Conservation (phyloP, 1,140 invertebrate genomes). For the Dreissena rostriformis region DNA sequence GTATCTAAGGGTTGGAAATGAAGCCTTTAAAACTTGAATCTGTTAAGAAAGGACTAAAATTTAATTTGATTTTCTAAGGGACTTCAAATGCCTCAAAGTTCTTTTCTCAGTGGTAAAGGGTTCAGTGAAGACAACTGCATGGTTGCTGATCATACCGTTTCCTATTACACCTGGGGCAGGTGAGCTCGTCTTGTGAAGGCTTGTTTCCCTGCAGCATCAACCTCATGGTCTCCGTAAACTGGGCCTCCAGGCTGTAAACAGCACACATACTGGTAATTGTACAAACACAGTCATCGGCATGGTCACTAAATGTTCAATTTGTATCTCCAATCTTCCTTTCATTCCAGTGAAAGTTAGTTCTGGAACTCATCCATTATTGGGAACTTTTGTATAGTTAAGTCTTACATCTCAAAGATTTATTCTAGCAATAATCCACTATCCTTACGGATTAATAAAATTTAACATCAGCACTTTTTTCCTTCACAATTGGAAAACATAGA, state of each 20-base stretch:
- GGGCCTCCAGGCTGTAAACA: slow-evolving; percentile 71
- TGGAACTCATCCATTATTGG: background rate
- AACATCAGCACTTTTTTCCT: too few relatives aligned
- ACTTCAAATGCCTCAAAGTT: too few relatives aligned
- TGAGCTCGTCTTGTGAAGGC: slow-evolving; percentile 71
- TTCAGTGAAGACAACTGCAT: background rate
- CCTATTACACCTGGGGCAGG: slow-evolving; percentile 78
- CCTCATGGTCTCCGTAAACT: slow-evolving; percentile 79
- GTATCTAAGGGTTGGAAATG: too few relatives aligned
- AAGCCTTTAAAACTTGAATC: too few relatives aligned
- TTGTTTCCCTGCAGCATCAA: slow-evolving; percentile 76
- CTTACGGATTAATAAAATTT: too few relatives aligned
- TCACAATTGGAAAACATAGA: too few relatives aligned
- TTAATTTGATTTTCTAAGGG: too few relatives aligned
- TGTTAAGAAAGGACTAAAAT: too few relatives aligned
- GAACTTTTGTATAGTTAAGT: too few relatives aligned
- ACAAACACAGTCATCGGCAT: background rate
- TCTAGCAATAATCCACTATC: too few relatives aligned
- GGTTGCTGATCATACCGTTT: slow-evolving; percentile 69
- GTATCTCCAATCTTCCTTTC: background rate
- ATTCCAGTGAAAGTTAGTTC: background rate
- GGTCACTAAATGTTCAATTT: background rate
- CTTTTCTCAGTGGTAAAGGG: too few relatives aligned
- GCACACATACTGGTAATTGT: background rate
- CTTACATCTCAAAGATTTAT: too few relatives aligned